Evolutionary conservation across 2,797 vertebrate genomes (phyloP), one percentile per base, ranked within the genome.

Genomic region (Enteromius afrohamiltoni): DNA sequence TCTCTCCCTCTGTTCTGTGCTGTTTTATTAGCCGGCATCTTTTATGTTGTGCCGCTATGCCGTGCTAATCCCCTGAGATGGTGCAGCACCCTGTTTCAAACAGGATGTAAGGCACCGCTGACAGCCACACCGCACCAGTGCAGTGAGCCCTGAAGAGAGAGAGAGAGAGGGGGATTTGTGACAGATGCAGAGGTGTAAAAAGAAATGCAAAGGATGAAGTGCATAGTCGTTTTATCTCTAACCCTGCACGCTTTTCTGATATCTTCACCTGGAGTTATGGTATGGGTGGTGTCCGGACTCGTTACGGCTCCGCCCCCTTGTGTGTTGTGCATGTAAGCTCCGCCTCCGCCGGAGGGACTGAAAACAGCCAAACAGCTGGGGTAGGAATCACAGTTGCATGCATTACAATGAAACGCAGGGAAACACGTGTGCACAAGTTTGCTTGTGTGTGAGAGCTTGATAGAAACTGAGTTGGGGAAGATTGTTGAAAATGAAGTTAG

Each of bases 21-120:
- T 14, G 34, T 67, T 81, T 80, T 84, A 82, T 88, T 67, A 79
- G 84, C 78, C 78, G 55, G 75, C 75, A 85, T 77, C 55, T 79
- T 84, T 76, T 55, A 81, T 85, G 73, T 85, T 79, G 47, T 79
- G 68, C 49, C 29, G n/a, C 49, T 42, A 29, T 86, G 74, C 85
- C 81, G 84, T 31, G 55, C 67, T 83, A 79, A 86, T 87, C 85
- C 88, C 85, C 68, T 16, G 86, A 88, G 85, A 77, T 40, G 14
- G 79, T 29, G 82, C 77, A 45, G 86, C 85, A 88, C 88, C 83
- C 78, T 83, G 69, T 86, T 89, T 85, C 77, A 64, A 85, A 69
- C 69, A 68, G 82, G 85, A 79, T 87, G 40, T 70, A 85, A 86
- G 86, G 85, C 77, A 70, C 71, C 55, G 83, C 83, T 88, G 87